phyloP scores from a whole-genome alignment of 2,113 vertebrate species.

The Anoura caudifer region DNA sequence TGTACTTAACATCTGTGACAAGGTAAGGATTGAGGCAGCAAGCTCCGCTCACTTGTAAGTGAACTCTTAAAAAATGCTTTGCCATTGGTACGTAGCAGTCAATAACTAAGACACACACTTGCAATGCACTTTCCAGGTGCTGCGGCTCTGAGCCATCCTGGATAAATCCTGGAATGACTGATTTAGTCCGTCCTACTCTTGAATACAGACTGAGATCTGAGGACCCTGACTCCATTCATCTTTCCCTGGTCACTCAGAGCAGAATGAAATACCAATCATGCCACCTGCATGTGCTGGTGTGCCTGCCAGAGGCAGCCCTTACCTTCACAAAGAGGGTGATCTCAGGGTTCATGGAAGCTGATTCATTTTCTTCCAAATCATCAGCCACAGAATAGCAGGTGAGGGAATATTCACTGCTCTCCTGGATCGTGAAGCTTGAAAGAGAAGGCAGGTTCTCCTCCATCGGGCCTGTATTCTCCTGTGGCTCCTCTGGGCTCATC shows the following conservation, averaged over 20 bases:
- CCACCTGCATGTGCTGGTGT: not conserved
- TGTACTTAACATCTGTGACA: not conserved
- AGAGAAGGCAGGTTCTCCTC: slow-evolving; percentile 1
- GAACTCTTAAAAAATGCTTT: not conserved
- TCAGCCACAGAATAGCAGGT: slow-evolving; percentile 30
- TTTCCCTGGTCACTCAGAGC: not conserved
- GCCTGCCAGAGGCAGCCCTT: slow-evolving; percentile 55
- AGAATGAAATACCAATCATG: not conserved
- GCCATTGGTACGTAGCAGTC: not conserved
- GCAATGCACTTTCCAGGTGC: not conserved
- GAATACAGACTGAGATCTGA: not conserved
- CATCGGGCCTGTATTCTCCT: not conserved
- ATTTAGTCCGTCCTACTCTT: not conserved
- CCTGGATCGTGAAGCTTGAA: slow-evolving; percentile 5
- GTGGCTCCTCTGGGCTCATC: not conserved
- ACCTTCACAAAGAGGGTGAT: slow-evolving; percentile 82
- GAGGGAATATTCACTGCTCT: not conserved
- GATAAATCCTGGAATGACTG: not conserved
- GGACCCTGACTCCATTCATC: fast-evolving
- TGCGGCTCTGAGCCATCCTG: not conserved
- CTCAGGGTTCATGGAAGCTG: not conserved
- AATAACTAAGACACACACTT: not conserved
- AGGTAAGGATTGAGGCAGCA: not conserved
- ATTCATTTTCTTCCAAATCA: slow-evolving; percentile 25
- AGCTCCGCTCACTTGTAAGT: not conserved